Conservation (phyloP, 2,797 vertebrate species). For the Cyprinodon diabolis region DNA sequence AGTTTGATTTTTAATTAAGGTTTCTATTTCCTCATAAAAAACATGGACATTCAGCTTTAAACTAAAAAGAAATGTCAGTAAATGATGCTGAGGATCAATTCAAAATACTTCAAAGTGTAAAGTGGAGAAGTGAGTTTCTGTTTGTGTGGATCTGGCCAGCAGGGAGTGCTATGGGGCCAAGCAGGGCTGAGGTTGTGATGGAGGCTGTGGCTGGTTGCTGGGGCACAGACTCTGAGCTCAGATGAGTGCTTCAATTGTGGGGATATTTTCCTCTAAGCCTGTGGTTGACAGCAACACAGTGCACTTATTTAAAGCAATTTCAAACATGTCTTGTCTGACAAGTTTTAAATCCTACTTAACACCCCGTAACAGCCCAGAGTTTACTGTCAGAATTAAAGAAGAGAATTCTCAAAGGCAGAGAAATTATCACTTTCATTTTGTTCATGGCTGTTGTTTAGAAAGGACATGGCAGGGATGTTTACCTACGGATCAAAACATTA, state of each 20-base stretch:
- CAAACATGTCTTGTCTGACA: conserved; percentile 92
- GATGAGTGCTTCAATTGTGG: conserved; percentile 86
- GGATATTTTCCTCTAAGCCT: conserved; percentile 87
- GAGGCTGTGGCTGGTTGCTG: conserved; percentile 66
- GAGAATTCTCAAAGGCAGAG: conserved; percentile 84
- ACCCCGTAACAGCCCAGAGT: conserved; percentile 87
- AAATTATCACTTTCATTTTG: conserved; percentile 87
- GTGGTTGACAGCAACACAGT: conserved; percentile 89
- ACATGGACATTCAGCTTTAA: not conserved
- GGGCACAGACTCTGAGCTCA: conserved; percentile 79
- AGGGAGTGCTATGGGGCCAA: conserved; percentile 80
- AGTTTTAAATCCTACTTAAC: conserved; percentile 91
- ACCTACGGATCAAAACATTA: conserved; percentile 86
- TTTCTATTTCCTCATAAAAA: not conserved
- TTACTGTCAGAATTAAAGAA: conserved; percentile 90
- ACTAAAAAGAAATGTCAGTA: not conserved
- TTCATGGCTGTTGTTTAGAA: conserved; percentile 81
- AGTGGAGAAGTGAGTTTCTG: conserved; percentile 2
- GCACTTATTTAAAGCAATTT: conserved; percentile 91
- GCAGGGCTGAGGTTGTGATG: conserved; percentile 64
- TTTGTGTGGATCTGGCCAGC: conserved; percentile 44
- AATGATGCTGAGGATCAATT: not conserved
- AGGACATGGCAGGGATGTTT: conserved; percentile 83
- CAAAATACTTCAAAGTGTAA: not conserved
- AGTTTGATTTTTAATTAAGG: not conserved